Percentiles rank a stretch among this genome's conserved stretches.
phyloP scores from a whole-genome alignment of 2,113 vertebrate species.

The Plecotus auritus region DNA sequence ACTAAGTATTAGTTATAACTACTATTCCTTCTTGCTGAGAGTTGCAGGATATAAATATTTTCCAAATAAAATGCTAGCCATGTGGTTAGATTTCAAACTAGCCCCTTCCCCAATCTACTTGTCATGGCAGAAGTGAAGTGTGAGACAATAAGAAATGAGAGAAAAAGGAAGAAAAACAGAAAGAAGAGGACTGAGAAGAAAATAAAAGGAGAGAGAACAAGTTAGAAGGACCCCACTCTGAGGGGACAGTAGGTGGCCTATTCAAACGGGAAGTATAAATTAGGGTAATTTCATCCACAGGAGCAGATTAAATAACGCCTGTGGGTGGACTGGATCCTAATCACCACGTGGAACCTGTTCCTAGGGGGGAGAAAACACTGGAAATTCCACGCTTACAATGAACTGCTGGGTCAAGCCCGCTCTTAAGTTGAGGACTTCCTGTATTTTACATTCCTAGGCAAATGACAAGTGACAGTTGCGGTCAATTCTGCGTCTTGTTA shows the following conservation, averaged over 20 bases:
- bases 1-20: neutral
- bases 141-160: neutral
- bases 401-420: conserved; percentile 34
- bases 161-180: neutral
- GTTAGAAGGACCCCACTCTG: neutral
- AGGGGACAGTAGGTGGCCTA: neutral
- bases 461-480: conserved; percentile 14
- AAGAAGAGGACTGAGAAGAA: neutral
- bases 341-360: neutral
- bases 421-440: conserved; percentile 48
- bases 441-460: conserved; percentile 59
- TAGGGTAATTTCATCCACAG: neutral
- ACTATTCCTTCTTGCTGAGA: neutral
- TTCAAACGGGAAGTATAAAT: neutral
- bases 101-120: neutral
- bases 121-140: neutral
- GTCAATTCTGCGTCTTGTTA: neutral
- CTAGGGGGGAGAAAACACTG: neutral
- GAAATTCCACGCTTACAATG: conserved; percentile 51
- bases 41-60: neutral
- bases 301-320: conserved; percentile 3
- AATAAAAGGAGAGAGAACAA: neutral
- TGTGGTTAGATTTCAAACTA: neutral
- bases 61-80: neutral
- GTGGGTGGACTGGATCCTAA: neutral